These are phyloP conservation scores for Bellardia pandia DNA, from an alignment of 2,888 invertebrate species.

Conservation along the genomic window DNA sequence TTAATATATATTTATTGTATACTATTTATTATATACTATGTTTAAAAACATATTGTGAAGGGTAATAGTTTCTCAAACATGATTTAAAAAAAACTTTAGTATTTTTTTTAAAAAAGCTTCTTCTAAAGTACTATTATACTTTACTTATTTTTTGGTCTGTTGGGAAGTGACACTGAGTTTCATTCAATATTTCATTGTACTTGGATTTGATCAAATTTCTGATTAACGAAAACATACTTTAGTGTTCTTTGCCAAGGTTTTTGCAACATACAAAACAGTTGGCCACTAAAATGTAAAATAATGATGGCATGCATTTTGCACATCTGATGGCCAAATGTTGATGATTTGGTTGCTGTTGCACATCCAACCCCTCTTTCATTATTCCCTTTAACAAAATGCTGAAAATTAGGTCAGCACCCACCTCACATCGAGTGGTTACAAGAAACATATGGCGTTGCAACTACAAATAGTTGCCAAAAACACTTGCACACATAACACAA, in stretches of 20 bases:
- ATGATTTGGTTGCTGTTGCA: conserved; percentile 19
- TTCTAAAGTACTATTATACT: too few relatives aligned
- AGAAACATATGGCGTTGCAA: conserved; percentile 2
- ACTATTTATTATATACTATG: too few relatives aligned
- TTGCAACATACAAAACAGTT: background rate
- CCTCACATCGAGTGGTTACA: background rate
- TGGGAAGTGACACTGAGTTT: too few relatives aligned
- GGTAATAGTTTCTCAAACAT: too few relatives aligned
- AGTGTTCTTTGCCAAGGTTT: background rate
- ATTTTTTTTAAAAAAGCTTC: too few relatives aligned
- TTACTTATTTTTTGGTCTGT: too few relatives aligned
- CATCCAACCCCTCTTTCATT: background rate
- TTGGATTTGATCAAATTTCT: background rate
- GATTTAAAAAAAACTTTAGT: too few relatives aligned
- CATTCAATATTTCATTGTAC: background rate
- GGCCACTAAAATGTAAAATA: conserved; percentile 8
- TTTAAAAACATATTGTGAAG: too few relatives aligned
- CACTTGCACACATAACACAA: background rate
- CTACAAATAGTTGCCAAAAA: conserved; percentile 29
- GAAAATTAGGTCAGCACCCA: conserved; percentile 66
- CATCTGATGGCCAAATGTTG: conserved; percentile 46
- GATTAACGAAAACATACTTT: conserved; percentile 31
- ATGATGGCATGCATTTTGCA: conserved; percentile 20
- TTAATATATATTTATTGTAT: too few relatives aligned
- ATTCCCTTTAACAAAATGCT: background rate